phyloP scores from a whole-genome alignment of 2,797 vertebrate species.

The Xiphorhynchus erythropygius region DNA sequence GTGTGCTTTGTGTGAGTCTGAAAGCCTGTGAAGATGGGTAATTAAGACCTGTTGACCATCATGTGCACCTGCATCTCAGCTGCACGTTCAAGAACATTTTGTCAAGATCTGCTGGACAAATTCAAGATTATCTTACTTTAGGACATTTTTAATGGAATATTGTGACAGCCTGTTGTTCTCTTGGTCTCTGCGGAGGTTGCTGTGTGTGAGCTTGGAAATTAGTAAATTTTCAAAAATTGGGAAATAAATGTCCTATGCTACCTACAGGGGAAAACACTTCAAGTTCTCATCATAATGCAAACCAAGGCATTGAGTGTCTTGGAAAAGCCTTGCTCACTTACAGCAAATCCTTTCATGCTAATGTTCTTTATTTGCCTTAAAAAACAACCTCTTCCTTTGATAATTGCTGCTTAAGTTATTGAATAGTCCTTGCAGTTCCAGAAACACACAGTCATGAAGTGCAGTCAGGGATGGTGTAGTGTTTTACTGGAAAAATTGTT shows the following conservation, averaged over 20 bases:
- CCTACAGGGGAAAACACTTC: neutral
- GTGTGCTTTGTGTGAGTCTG: neutral
- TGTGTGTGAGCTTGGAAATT: neutral
- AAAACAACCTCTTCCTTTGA: neutral
- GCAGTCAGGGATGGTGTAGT: fast-evolving
- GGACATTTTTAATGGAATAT: neutral
- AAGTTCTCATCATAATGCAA: neutral
- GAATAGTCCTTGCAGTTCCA: neutral
- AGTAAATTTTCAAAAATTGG: neutral
- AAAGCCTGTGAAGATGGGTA: slow-evolving; percentile 18
- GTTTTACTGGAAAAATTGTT: neutral
- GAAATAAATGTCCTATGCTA: neutral
- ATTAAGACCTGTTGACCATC: neutral
- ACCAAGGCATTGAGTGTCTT: neutral
- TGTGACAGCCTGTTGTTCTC: neutral
- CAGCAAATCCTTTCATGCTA: neutral
- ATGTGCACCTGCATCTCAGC: neutral
- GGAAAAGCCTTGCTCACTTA: neutral
- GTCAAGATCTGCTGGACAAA: slow-evolving; percentile 36
- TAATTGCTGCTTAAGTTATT: neutral
- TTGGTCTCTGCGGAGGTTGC: neutral
- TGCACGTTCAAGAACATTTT: neutral
- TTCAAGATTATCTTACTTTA: neutral
- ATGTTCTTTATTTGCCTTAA: neutral
- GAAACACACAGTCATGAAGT: neutral